Evolutionary conservation across 2,888 invertebrate species (phyloP).

Genomic region (Unio delphinus): DNA sequence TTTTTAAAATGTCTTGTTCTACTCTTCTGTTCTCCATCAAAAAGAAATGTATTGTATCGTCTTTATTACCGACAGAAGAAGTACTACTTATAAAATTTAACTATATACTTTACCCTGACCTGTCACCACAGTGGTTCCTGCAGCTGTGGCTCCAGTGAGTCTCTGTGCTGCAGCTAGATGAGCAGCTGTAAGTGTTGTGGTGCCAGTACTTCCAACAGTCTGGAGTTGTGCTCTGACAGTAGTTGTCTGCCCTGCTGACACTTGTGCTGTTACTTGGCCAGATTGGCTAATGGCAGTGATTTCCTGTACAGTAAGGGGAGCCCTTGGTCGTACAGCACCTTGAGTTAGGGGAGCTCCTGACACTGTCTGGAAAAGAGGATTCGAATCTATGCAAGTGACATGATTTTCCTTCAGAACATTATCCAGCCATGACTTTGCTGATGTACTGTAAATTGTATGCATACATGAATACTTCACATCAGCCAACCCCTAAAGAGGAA

Average conservation of each 20-base stretch:
- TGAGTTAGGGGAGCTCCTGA: conserved; percentile 42
- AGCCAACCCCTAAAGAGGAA: no score
- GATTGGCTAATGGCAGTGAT: conserved; percentile 46
- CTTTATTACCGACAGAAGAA: no score
- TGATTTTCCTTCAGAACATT: background rate
- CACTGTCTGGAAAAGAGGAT: conserved; percentile 35
- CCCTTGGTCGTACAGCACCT: conserved; percentile 34
- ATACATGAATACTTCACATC: no score
- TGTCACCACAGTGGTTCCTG: conserved; percentile 16
- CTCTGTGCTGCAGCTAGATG: conserved; percentile 57
- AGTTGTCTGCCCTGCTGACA: conserved; percentile 26
- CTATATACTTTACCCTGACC: background rate
- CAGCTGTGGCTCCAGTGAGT: conserved; percentile 39
- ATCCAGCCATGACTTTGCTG: no score
- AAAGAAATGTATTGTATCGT: no score
- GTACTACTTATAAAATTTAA: no score
- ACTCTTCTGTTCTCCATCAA: no score
- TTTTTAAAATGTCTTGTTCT: no score
- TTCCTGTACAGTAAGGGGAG: conserved; percentile 53
- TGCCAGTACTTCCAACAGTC: conserved; percentile 45
- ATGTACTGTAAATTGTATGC: no score
- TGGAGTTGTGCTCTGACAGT: conserved; percentile 49
- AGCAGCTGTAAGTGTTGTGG: conserved; percentile 54
- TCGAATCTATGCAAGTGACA: background rate
- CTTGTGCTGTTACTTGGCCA: conserved; percentile 32